Evolutionary conservation across 2,888 invertebrate genomes (phyloP).

Genomic region (Drosophila rellima): DNA sequence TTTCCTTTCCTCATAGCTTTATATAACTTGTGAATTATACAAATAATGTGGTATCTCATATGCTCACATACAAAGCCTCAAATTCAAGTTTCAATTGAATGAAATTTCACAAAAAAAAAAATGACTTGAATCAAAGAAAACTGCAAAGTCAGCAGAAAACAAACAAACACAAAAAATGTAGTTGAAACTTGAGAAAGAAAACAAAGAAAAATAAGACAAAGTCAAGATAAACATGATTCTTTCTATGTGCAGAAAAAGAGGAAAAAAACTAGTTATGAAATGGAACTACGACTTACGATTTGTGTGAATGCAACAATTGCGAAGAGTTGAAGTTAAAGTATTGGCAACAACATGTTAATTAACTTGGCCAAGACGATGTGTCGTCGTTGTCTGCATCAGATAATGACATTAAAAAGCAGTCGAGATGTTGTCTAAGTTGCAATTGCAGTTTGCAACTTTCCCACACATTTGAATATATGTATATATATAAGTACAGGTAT

Average conservation of each 20-base stretch:
- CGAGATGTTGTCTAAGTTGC: conserved; percentile 13
- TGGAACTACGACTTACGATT: background rate
- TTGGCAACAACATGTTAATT: conserved; percentile 31
- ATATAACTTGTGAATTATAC: conserved; percentile 29
- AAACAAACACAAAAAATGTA: background rate
- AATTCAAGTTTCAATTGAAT: conserved; percentile 26
- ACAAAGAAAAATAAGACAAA: conserved; percentile 6
- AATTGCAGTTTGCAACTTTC: conserved; percentile 37
- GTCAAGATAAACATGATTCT: conserved; percentile 14
- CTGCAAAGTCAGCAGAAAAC: conserved; percentile 25
- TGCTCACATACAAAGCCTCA: conserved; percentile 5
- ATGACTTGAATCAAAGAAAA: conserved; percentile 19
- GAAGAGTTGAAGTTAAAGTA: conserved; percentile 9
- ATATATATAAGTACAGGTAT: background rate
- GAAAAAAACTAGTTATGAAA: conserved; percentile 13
- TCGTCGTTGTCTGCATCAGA: conserved; percentile 22
- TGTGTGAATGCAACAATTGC: conserved; percentile 10
- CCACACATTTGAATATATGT: conserved; percentile 23
- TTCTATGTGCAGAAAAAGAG: background rate
- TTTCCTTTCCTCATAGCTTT: conserved; percentile 12
- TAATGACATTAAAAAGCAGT: conserved; percentile 17
- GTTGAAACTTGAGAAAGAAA: conserved; percentile 4
- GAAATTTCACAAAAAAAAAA: conserved; percentile 33
- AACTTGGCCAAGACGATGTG: conserved; percentile 13
- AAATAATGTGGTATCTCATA: conserved; percentile 22